phyloP scores from a whole-genome alignment of 2,113 vertebrate species.

The Alligator mississippiensis region DNA sequence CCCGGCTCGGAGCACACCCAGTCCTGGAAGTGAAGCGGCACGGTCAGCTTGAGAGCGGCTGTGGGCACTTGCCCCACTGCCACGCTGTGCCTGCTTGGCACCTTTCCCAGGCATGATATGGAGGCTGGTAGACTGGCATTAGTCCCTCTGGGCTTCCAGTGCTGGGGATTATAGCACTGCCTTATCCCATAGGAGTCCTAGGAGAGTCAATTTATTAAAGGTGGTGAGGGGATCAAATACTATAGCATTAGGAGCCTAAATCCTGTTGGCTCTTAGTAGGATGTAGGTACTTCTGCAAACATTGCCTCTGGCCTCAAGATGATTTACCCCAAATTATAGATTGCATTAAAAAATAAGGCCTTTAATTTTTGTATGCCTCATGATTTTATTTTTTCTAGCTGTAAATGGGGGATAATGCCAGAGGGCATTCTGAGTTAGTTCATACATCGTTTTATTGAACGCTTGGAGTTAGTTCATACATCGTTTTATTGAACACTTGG shows the following conservation, averaged over 20 bases:
- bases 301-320: background rate
- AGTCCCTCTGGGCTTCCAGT: background rate
- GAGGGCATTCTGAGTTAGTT: background rate
- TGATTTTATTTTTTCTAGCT: background rate
- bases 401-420: background rate
- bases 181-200: background rate
- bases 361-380: no score
- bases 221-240: background rate
- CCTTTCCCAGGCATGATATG: no score
- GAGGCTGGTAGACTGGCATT: background rate
- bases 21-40: no score
- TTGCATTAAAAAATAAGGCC: no score
- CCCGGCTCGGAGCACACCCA: no score
- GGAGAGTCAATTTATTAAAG: background rate
- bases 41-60: no score
- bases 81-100: no score
- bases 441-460: background rate
- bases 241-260: background rate
- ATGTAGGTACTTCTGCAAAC: background rate
- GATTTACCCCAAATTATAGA: no score
- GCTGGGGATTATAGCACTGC: background rate
- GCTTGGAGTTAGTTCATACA: background rate
- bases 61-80: no score
- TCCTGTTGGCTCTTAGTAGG: background rate
- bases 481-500: background rate